Conservation (phyloP, 2,797 vertebrate genomes). For the Tadarida brasiliensis region DNA sequence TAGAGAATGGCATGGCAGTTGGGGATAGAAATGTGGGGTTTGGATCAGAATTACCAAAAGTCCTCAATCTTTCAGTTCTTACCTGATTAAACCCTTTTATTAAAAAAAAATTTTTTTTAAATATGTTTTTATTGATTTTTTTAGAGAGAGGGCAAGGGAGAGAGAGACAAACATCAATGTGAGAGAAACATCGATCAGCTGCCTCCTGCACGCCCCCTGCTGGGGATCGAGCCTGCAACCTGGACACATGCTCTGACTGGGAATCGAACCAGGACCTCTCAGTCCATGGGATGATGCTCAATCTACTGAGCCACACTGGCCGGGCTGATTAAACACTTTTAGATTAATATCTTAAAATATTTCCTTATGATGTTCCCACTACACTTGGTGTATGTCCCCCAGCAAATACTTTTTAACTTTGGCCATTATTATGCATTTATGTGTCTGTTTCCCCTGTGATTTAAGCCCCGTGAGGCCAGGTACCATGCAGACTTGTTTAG, state of each 20-base stretch:
- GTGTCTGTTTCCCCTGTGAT: neutral
- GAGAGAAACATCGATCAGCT: too few species aligned
- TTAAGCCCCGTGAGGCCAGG: conserved; percentile 27
- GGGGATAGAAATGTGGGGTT: neutral
- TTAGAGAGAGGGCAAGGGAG: too few species aligned
- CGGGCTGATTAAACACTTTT: neutral
- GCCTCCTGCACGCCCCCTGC: too few species aligned
- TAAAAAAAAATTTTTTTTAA: too few species aligned
- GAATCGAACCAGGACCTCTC: too few species aligned
- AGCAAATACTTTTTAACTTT: neutral
- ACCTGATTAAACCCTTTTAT: neutral
- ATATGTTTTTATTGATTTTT: too few species aligned
- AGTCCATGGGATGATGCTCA: too few species aligned
- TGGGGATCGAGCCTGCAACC: too few species aligned
- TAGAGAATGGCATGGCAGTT: neutral
- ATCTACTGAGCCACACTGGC: too few species aligned
- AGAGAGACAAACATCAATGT: too few species aligned
- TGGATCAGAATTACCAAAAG: neutral
- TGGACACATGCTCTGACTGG: too few species aligned
- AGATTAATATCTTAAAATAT: neutral
- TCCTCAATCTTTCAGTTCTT: neutral
- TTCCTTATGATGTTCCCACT: neutral
- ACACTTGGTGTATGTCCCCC: neutral
- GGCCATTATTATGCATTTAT: neutral
- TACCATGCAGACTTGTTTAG: neutral